Conservation (phyloP, 30 jellyfish, hydroid and myxozoan genomes). For the Turritopsis dohrnii region DNA sequence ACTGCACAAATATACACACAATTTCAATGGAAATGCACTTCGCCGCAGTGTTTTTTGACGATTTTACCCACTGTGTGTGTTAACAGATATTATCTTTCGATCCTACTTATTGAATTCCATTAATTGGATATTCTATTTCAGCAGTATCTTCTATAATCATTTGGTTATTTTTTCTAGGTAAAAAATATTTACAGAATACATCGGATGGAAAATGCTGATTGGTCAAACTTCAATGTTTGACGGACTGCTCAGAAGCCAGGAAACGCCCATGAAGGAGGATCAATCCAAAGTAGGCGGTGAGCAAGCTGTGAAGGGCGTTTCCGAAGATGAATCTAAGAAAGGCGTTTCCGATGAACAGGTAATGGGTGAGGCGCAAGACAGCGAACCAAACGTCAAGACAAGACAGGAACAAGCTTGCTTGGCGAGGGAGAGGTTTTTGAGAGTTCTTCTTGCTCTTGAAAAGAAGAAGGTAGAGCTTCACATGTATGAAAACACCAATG, state of each 20-base stretch:
- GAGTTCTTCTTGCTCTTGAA: constrained; percentile 17
- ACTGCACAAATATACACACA: too few relatives aligned
- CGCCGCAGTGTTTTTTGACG: too few relatives aligned
- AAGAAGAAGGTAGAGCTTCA: not conserved
- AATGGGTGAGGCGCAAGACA: not conserved
- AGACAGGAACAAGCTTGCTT: not conserved
- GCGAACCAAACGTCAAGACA: not conserved
- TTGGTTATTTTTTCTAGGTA: not conserved
- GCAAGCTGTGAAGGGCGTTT: not conserved
- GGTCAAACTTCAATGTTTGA: not conserved
- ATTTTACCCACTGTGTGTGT: too few relatives aligned
- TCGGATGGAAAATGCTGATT: not conserved
- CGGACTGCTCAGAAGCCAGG: not conserved
- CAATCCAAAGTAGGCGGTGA: too few relatives aligned
- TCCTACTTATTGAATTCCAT: too few relatives aligned
- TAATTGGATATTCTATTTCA: too few relatives aligned
- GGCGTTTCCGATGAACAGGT: too few relatives aligned
- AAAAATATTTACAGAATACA: too few relatives aligned
- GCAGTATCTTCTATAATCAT: not conserved
- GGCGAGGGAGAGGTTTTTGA: constrained; percentile 16
- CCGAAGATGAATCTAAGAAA: not conserved
- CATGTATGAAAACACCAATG: constrained; percentile 33
- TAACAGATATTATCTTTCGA: too few relatives aligned
- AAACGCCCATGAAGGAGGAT: not conserved
- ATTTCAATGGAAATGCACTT: too few relatives aligned